Evolutionary conservation across 2,113 vertebrate species (phyloP).

Genomic region (Myocastor coypus): DNA sequence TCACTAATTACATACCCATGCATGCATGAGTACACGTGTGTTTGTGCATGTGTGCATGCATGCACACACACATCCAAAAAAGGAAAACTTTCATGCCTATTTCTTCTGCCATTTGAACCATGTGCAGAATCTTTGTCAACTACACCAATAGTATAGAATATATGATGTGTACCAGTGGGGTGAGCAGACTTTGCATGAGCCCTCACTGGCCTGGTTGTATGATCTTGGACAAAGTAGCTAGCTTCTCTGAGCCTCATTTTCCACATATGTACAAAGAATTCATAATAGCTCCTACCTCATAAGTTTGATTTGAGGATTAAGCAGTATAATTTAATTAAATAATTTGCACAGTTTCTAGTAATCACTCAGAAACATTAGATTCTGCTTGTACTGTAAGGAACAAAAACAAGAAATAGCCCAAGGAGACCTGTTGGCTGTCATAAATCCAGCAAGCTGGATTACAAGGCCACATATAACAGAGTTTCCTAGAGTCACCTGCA

Average conservation of each 20-base stretch:
- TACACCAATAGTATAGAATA: not conserved
- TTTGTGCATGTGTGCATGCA: no score
- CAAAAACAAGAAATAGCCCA: no score
- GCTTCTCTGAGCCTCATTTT: slow-evolving; percentile 14
- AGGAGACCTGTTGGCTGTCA: no score
- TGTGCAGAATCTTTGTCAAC: not conserved
- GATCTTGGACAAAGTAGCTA: slow-evolving; percentile 1
- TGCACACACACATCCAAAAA: not conserved
- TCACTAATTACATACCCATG: not conserved
- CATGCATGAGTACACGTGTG: not conserved
- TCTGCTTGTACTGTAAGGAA: not conserved
- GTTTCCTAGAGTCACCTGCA: no score
- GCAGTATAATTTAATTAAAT: not conserved
- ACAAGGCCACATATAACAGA: no score
- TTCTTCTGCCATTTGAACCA: slow-evolving; percentile 7
- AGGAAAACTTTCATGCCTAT: not conserved
- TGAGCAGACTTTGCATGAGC: not conserved
- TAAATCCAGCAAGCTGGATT: no score
- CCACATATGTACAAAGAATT: not conserved
- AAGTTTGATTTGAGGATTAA: slow-evolving; percentile 40
- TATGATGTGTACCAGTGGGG: not conserved
- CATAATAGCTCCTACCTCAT: not conserved
- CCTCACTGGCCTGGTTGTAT: not conserved
- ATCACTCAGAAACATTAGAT: not conserved
- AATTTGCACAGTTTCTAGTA: not conserved